Evolutionary conservation across 2,888 invertebrate genomes (phyloP).

Genomic region (Acanthopleura granulata): DNA sequence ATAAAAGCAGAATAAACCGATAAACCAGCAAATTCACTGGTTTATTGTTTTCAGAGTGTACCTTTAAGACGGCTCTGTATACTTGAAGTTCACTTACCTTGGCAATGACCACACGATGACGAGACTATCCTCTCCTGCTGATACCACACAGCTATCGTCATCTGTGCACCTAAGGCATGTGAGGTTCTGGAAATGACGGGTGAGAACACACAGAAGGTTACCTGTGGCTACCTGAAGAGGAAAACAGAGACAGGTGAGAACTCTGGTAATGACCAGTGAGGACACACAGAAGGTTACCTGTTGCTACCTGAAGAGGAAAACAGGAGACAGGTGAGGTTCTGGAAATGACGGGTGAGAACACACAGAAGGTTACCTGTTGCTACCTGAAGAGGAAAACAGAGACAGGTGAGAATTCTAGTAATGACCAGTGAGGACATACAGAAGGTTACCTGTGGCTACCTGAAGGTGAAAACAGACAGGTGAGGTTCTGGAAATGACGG

Average conservation of each 20-base stretch:
- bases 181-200: slow-evolving; percentile 85
- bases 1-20: no score
- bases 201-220: slow-evolving; percentile 79
- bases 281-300: slow-evolving; percentile 82
- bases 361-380: slow-evolving; percentile 80
- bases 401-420: slow-evolving; percentile 83
- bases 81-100: slow-evolving; percentile 37
- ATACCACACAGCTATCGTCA: slow-evolving; percentile 83
- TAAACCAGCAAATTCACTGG: no score
- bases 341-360: slow-evolving; percentile 83
- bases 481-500: slow-evolving; percentile 86
- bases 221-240: slow-evolving; percentile 75
- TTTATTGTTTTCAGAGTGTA: no score
- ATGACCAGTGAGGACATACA: slow-evolving; percentile 80
- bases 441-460: slow-evolving; percentile 78
- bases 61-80: no score
- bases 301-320: slow-evolving; percentile 82
- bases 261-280: slow-evolving; percentile 84
- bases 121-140: slow-evolving; percentile 87
- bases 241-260: slow-evolving; percentile 73
- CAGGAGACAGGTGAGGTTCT: slow-evolving; percentile 80
- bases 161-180: slow-evolving; percentile 81
- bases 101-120: slow-evolving; percentile 80
- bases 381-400: slow-evolving; percentile 70
- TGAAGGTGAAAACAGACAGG: slow-evolving; percentile 67